Evolutionary conservation across 2,113 vertebrate genomes (phyloP).

Genomic region (Apeltes quadracus): DNA sequence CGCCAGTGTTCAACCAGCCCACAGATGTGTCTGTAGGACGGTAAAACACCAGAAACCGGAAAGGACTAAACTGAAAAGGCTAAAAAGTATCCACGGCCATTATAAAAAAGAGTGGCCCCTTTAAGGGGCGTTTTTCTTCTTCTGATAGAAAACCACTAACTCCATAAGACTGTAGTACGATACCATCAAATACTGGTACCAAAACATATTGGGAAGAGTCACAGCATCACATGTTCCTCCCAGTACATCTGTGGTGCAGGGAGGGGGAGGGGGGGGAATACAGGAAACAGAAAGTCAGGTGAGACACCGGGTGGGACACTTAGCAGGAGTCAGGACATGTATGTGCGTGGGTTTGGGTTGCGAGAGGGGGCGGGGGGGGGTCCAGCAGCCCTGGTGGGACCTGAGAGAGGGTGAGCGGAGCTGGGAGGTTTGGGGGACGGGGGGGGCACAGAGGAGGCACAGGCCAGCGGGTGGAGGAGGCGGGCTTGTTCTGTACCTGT

Average conservation of each 20-base stretch:
- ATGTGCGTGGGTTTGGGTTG: constrained; percentile 48
- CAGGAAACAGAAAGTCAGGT: constrained; percentile 60
- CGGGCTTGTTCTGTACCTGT: constrained; percentile 88
- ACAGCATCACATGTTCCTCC: constrained; percentile 40
- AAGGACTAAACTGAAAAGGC: background rate
- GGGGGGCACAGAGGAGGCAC: constrained; percentile 62
- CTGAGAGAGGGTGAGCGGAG: constrained; percentile 68
- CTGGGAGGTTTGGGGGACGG: constrained; percentile 61
- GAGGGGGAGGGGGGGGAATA: constrained; percentile 32
- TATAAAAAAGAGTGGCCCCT: background rate
- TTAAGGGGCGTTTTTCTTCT: background rate
- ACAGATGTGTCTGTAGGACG: background rate
- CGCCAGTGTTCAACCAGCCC: background rate
- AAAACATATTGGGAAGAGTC: constrained; percentile 12
- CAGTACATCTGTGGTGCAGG: constrained; percentile 33
- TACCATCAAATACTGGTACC: background rate
- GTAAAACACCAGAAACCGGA: background rate
- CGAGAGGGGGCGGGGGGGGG: constrained; percentile 36
- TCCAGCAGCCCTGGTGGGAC: constrained; percentile 49
- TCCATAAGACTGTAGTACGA: background rate
- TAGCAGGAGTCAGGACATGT: constrained; percentile 45
- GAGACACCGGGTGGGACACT: constrained; percentile 62
- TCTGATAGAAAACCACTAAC: too few species aligned
- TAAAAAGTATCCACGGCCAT: too few species aligned
- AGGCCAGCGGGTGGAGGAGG: constrained; percentile 65